Base-by-base conservation (phyloP, 2,113 vertebrate genomes). In the Hyperopisus bebe region DNA sequence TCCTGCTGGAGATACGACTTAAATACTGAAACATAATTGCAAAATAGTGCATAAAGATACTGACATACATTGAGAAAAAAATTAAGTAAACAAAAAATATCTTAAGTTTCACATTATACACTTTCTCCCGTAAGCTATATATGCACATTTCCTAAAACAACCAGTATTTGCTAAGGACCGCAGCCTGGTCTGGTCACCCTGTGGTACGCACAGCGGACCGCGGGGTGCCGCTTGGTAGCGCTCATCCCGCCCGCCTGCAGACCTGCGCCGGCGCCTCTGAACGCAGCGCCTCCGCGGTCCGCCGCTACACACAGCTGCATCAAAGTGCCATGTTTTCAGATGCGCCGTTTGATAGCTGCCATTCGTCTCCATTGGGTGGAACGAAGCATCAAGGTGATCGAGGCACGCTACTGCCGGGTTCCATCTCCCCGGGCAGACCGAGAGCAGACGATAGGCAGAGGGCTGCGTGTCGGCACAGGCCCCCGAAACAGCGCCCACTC, bases 341-440 rank as follows among this genome's bases (percentile, higher is more conserved):
- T 94, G 90, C 50, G 55, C 31, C 66, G 87, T 62, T 24, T 87
- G 93, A 94, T 94, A 93, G 91, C 55, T 39, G 31, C 88, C 90
- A 94, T 94, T 94, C 92, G 93, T 92, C 90, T 92, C 91, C 92
- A 94, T 90, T 86, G 92, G 89, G 90, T 91, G 92, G 92, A 94
- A 94, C 92, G 92, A 93, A 91, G 90, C 91, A 91, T 87, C 48
- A 88, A 91, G 74, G 91, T 89, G 92, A 93, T 92, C 91, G 88
- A 92, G 90, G 92, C 93, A 94, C 92, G 93, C 91, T 93, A 94
- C 89, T 89, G 51, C 89, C 90, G 82, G 92, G 92, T 48, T 90
- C 88, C 86, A 42, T 90, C 90, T 92, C 90, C 87, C 77, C 89
- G 88, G 86, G 89, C 84, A 91, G 89, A 87, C 89, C 77, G 90